phyloP scores from a whole-genome alignment of 2,888 invertebrate genomes.

The Hypomecis punctinalis region DNA sequence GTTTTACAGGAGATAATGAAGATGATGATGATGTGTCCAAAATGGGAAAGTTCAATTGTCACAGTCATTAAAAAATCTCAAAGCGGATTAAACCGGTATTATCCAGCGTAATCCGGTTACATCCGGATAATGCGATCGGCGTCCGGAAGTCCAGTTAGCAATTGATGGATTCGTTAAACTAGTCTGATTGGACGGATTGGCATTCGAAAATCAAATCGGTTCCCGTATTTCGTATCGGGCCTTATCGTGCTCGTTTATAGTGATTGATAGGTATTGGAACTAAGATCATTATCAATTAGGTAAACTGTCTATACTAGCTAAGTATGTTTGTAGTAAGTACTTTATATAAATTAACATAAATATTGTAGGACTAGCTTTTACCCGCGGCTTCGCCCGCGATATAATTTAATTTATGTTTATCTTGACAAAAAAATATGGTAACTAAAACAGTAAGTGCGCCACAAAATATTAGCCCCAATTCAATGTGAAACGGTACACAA shows the following conservation, averaged over 20 bases:
- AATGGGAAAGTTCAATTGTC: background rate
- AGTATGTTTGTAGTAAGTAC: too few relatives aligned
- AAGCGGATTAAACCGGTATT: background rate
- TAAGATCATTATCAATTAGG: too few relatives aligned
- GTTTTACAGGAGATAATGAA: too few relatives aligned
- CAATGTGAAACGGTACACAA: too few relatives aligned
- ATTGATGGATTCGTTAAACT: slow-evolving; percentile 16
- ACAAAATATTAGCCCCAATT: too few relatives aligned
- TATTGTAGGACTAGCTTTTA: too few relatives aligned
- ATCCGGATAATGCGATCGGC: slow-evolving; percentile 24
- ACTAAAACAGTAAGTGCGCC: too few relatives aligned
- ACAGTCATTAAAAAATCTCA: background rate
- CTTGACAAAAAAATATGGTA: too few relatives aligned
- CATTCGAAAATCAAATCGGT: slow-evolving; percentile 12
- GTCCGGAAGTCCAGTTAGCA: slow-evolving; percentile 10
- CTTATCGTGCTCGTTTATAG: background rate
- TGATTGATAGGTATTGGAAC: background rate
- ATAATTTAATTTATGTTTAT: too few relatives aligned
- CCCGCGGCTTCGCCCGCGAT: too few relatives aligned
- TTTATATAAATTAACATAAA: too few relatives aligned
- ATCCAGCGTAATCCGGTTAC: slow-evolving; percentile 22
- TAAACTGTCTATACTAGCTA: too few relatives aligned
- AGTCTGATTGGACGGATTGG: slow-evolving; percentile 12
- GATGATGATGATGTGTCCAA: background rate
- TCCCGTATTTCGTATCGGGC: slow-evolving; percentile 4